A percentile compares a stretch with the other conserved stretches of the same genome.
phyloP scores from a whole-genome alignment of 1,140 invertebrate genomes.

The Cydia strobilella region DNA sequence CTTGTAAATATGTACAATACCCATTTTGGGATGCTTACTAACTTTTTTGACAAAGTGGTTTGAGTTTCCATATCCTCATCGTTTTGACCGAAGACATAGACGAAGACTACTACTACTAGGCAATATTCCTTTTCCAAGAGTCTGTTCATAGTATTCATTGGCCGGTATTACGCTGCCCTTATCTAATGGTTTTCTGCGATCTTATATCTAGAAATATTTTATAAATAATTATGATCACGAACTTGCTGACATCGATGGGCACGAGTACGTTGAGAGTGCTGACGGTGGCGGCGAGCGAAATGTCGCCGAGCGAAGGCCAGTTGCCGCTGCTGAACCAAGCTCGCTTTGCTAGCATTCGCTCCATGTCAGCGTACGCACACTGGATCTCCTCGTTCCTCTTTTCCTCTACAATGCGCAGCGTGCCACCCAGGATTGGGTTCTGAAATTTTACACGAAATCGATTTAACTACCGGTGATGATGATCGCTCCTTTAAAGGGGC shows the following conservation, averaged over 20 bases:
- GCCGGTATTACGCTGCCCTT: too few species aligned
- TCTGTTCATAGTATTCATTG: too few species aligned
- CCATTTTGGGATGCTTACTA: too few species aligned
- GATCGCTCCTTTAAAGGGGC: too few species aligned
- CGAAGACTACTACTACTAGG: too few species aligned
- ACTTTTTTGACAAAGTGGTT: too few species aligned
- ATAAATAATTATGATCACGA: not conserved
- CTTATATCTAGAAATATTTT: not conserved
- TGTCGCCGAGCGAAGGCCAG: constrained; percentile 57
- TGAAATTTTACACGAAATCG: constrained; percentile 34
- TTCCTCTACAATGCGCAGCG: constrained; percentile 50
- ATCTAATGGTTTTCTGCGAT: too few species aligned
- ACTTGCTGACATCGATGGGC: constrained; percentile 52
- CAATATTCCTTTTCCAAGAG: too few species aligned
- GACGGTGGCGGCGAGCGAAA: constrained; percentile 54
- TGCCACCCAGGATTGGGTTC: constrained; percentile 56
- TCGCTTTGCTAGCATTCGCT: constrained; percentile 58
- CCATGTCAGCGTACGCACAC: constrained; percentile 61
- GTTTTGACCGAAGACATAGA: too few species aligned
- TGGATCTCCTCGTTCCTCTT: constrained; percentile 57
- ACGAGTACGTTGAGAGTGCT: constrained; percentile 56
- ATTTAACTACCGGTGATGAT: too few species aligned
- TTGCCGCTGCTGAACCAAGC: constrained; percentile 68
- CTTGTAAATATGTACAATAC: too few species aligned
- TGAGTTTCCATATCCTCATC: too few species aligned